phyloP scores from a whole-genome alignment of 2,797 vertebrate genomes.

The Tadarida brasiliensis region DNA sequence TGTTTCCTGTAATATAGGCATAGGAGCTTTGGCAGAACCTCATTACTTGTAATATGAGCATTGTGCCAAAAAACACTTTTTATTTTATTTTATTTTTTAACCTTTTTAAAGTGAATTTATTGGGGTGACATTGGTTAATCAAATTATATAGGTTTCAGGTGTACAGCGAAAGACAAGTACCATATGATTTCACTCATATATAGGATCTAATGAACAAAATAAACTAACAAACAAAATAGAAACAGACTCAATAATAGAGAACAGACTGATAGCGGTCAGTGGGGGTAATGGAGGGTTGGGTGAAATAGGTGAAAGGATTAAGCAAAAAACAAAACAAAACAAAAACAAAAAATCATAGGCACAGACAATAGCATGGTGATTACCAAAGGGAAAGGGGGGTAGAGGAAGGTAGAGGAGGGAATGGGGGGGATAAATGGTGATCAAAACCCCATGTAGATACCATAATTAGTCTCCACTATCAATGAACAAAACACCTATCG shows the following conservation, averaged over 20 bases:
- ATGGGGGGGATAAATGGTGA: background rate
- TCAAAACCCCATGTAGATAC: constrained; percentile 40
- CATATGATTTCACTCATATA: background rate
- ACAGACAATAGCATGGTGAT: background rate
- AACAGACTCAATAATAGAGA: background rate
- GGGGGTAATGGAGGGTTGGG: background rate
- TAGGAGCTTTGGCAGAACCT: background rate
- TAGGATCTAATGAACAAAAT: background rate
- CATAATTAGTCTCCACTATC: constrained; percentile 52
- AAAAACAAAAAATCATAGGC: background rate
- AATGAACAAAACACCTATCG: constrained; percentile 64
- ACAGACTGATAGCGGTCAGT: background rate
- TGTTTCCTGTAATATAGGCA: background rate
- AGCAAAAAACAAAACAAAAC: background rate
- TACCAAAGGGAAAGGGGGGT: background rate
- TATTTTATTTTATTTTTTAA: background rate
- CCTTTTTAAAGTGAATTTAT: background rate
- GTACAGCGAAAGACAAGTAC: background rate
- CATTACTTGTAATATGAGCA: background rate
- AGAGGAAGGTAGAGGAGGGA: background rate
- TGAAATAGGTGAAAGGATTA: background rate
- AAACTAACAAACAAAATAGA: background rate
- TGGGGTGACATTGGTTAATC: background rate
- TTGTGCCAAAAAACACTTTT: background rate
- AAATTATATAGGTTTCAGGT: background rate